These are phyloP conservation scores for Diaperis boleti DNA, from an alignment of 2,888 invertebrate species.

Conservation along the genomic window DNA sequence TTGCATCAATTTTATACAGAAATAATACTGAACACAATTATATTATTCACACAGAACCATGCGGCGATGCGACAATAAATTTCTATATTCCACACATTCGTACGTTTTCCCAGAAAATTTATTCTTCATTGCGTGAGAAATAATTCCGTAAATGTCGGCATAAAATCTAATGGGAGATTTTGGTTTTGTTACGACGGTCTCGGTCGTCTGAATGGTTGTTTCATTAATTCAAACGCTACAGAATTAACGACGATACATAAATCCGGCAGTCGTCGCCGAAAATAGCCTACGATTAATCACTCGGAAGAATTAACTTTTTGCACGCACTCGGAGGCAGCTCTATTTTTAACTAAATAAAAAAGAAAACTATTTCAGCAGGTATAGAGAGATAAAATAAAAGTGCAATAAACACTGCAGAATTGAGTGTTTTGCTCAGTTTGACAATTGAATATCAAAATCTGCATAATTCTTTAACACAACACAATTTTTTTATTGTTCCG, in stretches of 20 bases:
- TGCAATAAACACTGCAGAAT: constrained; percentile 9
- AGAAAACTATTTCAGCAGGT: constrained; percentile 1
- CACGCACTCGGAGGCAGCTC: constrained; percentile 10
- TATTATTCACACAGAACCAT: too few relatives aligned
- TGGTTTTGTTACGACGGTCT: neutral
- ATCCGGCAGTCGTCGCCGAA: constrained; percentile 9
- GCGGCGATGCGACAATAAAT: too few relatives aligned
- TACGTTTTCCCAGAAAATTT: too few relatives aligned
- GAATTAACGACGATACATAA: constrained; percentile 21
- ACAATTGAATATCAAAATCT: neutral
- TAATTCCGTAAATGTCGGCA: neutral
- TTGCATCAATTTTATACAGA: too few relatives aligned
- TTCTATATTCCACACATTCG: too few relatives aligned
- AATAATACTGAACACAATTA: too few relatives aligned
- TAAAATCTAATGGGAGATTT: neutral
- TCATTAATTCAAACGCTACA: constrained; percentile 17
- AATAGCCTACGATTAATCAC: constrained; percentile 23
- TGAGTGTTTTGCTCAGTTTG: neutral
- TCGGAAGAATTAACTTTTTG: constrained; percentile 25
- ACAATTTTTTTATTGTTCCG: too few relatives aligned
- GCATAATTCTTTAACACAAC: too few relatives aligned
- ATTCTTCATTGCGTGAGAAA: neutral
- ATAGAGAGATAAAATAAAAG: constrained; percentile 5
- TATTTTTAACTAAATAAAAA: constrained; percentile 19
- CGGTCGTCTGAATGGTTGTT: neutral